Base-by-base conservation (phyloP, 37 sponge, comb jelly and placozoan species). In the Diacarnus erythraeanus region DNA sequence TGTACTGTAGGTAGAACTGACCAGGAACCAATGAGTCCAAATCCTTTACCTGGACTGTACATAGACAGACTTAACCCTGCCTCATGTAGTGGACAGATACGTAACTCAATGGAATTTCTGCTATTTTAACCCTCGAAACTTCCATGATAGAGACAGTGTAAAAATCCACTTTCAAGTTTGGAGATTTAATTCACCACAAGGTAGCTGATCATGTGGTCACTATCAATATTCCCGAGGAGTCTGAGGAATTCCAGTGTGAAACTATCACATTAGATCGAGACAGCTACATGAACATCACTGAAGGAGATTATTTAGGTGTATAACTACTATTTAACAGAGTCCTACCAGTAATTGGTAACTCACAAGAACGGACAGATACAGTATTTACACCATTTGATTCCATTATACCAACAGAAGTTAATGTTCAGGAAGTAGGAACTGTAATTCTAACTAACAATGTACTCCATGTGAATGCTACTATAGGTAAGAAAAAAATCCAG, bases 71-170 rank as follows among this genome's bases (percentile, higher is more conserved):
- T 4, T 21, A 42, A 17, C 27, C 71, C 71, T 21, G 5, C 42
- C 21, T n/a, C 42, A 23, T 71, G 71, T n/a, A 71, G 25, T 40
- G 71, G 71, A n/a, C 42, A 40, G 43, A 18, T 71, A n/a, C n/a
- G n/a, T n/a, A 33, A 71, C 43, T 42, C 23, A 17, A 29, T 71
- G 71, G 71, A 37, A 37, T 21, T 9, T 26, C 26, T 71, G 71
- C 71, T 71, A 40, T 43, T 71, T 42, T 37, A 37, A 71, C 20
- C 42, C 66, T 31, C 34, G 30, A 1, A n/a, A n/a, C n/a, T n/a
- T n/a, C n/a, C n/a, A n/a, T n/a, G n/a, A n/a, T n/a, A n/a, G n/a
- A 59, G 26, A 59, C 26, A 17, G 17, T 59, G 23, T 59, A 59
- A n/a, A 59, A 27, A 59, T 59, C 4, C 15, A 27, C 60, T 27